These are phyloP conservation scores for Portunus trituberculatus DNA, from an alignment of 1,140 invertebrate species.

Conservation along the genomic window DNA sequence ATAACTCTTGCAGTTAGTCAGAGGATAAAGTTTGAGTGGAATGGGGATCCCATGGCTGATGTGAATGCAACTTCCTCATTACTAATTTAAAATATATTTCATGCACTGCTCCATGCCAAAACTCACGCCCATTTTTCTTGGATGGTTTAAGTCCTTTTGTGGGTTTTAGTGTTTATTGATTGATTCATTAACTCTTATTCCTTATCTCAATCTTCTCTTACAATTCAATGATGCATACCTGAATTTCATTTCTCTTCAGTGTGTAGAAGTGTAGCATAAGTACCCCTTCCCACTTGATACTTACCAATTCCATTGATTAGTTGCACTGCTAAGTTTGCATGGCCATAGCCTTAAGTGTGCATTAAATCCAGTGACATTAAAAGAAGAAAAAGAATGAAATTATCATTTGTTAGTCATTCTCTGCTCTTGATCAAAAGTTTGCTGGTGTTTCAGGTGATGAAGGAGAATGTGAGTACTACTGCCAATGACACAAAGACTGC, in stretches of 20 bases:
- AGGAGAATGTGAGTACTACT: conserved; percentile 74
- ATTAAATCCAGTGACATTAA: not conserved
- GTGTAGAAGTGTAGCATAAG: conserved; percentile 28
- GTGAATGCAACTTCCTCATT: conserved; percentile 69
- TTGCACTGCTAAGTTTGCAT: conserved; percentile 43
- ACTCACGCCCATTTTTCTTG: conserved; percentile 50
- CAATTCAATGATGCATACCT: not conserved
- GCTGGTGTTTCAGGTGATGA: conserved; percentile 75
- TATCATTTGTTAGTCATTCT: not conserved
- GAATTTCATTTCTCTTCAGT: conserved; percentile 10
- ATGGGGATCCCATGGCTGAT: conserved; percentile 72
- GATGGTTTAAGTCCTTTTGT: conserved; percentile 50
- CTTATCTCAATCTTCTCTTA: not conserved
- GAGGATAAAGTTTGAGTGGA: conserved; percentile 72
- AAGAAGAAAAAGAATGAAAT: not conserved
- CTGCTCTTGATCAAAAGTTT: conserved; percentile 46
- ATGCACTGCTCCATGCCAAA: conserved; percentile 18
- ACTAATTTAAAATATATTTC: conserved; percentile 61
- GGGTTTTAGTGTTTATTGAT: conserved; percentile 32
- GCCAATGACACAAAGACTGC: conserved; percentile 76
- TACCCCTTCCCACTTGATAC: conserved; percentile 69
- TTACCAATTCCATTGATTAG: conserved; percentile 35
- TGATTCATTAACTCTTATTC: conserved; percentile 34
- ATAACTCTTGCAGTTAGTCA: conserved; percentile 67
- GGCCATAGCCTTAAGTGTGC: not conserved